Percentiles rank a stretch among this genome's conserved stretches.
phyloP scores from a whole-genome alignment of 1,140 invertebrate species.

The Drosophila guanche region DNA sequence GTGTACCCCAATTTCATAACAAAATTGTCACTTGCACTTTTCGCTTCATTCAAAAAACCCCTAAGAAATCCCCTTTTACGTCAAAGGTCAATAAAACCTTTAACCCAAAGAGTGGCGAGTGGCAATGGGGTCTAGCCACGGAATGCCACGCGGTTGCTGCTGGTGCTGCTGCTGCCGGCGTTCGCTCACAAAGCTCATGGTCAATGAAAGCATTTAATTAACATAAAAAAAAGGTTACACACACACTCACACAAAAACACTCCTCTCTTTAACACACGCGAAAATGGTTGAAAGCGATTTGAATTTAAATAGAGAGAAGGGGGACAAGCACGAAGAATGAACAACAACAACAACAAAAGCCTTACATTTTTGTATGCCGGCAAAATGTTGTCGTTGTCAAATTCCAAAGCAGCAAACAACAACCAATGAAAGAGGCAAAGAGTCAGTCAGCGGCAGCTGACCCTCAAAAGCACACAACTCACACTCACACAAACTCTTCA shows the following conservation, averaged over 20 bases:
- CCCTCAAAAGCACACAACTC: constrained; percentile 41
- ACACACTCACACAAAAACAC: constrained; percentile 18
- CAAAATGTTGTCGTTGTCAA: constrained; percentile 21
- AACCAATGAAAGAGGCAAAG: constrained; percentile 5
- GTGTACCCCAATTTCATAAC: neutral
- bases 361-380: constrained; percentile 40
- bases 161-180: constrained; percentile 17
- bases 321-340: constrained; percentile 29
- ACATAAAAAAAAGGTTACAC: constrained; percentile 53
- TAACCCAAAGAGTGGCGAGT: constrained; percentile 45
- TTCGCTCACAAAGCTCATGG: constrained; percentile 58
- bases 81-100: constrained; percentile 73
- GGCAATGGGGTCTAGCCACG: constrained; percentile 37
- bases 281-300: constrained; percentile 61
- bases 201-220: constrained; percentile 81
- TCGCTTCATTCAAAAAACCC: constrained; percentile 44
- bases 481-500: constrained; percentile 1
- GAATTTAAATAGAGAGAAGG: constrained; percentile 60
- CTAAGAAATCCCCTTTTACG: constrained; percentile 23
- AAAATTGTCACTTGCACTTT: constrained; percentile 29
- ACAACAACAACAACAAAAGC: neutral
- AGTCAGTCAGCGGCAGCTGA: constrained; percentile 37
- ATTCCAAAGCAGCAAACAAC: constrained; percentile 24
- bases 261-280: constrained; percentile 27
- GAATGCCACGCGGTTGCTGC: constrained; percentile 40